phyloP scores from a whole-genome alignment of 2,797 vertebrate genomes.

The Aplochiton taeniatus region DNA sequence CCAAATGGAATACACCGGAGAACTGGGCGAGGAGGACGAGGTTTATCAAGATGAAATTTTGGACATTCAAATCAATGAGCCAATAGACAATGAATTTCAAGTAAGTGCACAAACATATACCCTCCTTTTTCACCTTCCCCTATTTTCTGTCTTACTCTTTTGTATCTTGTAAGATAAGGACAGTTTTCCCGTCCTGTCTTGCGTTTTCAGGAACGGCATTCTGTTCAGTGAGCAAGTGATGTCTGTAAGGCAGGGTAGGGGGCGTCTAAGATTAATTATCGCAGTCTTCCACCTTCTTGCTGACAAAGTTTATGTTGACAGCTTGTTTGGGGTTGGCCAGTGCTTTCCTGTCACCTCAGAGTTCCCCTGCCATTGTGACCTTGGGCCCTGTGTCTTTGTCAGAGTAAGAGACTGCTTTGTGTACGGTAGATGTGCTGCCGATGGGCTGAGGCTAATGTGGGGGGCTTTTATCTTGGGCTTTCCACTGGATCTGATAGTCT shows the following conservation, averaged over 20 bases:
- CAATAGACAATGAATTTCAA: slow-evolving; percentile 93
- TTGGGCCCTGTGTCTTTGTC: slow-evolving; percentile 87
- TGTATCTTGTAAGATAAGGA: slow-evolving; percentile 79
- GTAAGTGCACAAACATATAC: slow-evolving; percentile 69
- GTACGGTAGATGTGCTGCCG: slow-evolving; percentile 84
- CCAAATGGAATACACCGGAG: slow-evolving; percentile 83
- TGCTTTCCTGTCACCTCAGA: slow-evolving; percentile 84
- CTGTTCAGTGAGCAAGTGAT: slow-evolving; percentile 76
- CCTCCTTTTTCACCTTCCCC: slow-evolving; percentile 22
- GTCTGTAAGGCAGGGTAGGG: slow-evolving; percentile 39
- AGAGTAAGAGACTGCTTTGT: slow-evolving; percentile 89
- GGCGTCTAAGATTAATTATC: slow-evolving; percentile 86
- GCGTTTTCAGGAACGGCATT: slow-evolving; percentile 70
- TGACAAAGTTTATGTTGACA: slow-evolving; percentile 97
- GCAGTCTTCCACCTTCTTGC: slow-evolving; percentile 74
- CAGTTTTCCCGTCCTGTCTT: slow-evolving; percentile 70
- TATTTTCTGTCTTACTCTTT: slow-evolving; percentile 59
- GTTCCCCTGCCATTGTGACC: slow-evolving; percentile 86
- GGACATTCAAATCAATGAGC: slow-evolving; percentile 95
- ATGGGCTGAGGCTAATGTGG: slow-evolving; percentile 89
- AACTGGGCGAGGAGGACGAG: slow-evolving; percentile 79
- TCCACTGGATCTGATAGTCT: slow-evolving; percentile 98
- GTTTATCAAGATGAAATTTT: slow-evolving; percentile 89
- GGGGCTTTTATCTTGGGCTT: slow-evolving; percentile 89
- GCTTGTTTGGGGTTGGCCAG: slow-evolving; percentile 91